Percentiles rank a stretch among this genome's conserved stretches.
Conservation (phyloP, 2,888 invertebrate species). For the Callosobruchus maculatus region DNA sequence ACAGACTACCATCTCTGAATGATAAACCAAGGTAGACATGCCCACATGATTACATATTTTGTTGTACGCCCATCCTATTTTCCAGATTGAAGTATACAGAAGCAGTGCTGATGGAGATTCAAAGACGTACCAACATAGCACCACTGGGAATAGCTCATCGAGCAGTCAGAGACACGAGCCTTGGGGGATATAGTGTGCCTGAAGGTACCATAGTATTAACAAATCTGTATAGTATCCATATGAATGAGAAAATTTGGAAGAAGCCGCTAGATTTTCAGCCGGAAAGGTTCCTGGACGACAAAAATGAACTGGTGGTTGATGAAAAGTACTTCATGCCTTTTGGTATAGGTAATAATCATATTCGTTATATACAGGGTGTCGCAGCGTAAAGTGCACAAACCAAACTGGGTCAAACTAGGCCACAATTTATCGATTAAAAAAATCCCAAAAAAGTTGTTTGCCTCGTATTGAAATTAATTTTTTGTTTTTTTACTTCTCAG, state of each 20-base stretch:
- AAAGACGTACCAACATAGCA: slow-evolving; percentile 51
- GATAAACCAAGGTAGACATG: slow-evolving; percentile 54
- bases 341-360: slow-evolving; percentile 57
- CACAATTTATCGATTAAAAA: too few species aligned
- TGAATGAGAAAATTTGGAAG: slow-evolving; percentile 57
- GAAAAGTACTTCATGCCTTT: slow-evolving; percentile 61
- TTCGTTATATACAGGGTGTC: background rate
- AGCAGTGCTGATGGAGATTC: slow-evolving; percentile 53
- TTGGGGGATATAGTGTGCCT: slow-evolving; percentile 53
- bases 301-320: slow-evolving; percentile 50
- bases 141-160: slow-evolving; percentile 57
- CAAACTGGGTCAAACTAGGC: too few species aligned
- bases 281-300: slow-evolving; percentile 59
- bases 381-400: too few species aligned
- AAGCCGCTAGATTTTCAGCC: slow-evolving; percentile 61
- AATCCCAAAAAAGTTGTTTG: too few species aligned
- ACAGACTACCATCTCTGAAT: slow-evolving; percentile 53
- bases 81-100: slow-evolving; percentile 47
- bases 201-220: slow-evolving; percentile 57
- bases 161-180: slow-evolving; percentile 44
- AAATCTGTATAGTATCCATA: slow-evolving; percentile 60
- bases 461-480: too few species aligned
- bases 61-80: background rate
- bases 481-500: too few species aligned
- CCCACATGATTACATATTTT: background rate